Evolutionary conservation across 2,113 vertebrate genomes (phyloP).

Genomic region (Grammomys surdaster): DNA sequence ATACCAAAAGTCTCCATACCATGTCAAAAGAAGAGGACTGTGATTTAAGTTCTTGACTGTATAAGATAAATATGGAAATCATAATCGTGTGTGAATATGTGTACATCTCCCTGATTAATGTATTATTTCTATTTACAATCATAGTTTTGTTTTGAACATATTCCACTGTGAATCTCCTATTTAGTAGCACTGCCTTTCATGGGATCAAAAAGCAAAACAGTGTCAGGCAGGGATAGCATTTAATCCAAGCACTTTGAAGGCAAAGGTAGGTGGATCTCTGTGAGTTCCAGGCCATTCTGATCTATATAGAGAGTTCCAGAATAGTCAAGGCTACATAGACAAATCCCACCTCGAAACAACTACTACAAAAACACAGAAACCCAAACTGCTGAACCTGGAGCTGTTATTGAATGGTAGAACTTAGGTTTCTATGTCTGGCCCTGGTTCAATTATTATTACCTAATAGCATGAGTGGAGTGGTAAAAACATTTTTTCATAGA

Average conservation of each 20-base stretch:
- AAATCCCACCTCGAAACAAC: background rate
- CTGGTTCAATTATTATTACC: background rate
- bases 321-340: background rate
- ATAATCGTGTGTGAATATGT: background rate
- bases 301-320: background rate
- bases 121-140: slow-evolving; percentile 17
- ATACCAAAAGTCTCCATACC: background rate
- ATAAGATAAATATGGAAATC: slow-evolving; percentile 33
- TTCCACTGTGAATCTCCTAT: background rate
- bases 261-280: background rate
- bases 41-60: slow-evolving; percentile 11
- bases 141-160: slow-evolving; percentile 42
- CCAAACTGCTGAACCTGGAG: background rate
- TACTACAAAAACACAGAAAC: background rate
- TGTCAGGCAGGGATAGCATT: background rate
- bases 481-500: background rate
- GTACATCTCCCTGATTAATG: background rate
- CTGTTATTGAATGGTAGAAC: background rate
- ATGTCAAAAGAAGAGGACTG: slow-evolving; percentile 39
- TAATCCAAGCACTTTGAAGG: background rate
- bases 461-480: background rate
- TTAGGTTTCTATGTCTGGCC: background rate
- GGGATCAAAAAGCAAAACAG: background rate
- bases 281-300: background rate
- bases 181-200: slow-evolving; percentile 24